Percentiles rank a stretch among this genome's conserved stretches.
Conservation (phyloP, 1,140 invertebrate species). For the Cardiocondyla obscurior region DNA sequence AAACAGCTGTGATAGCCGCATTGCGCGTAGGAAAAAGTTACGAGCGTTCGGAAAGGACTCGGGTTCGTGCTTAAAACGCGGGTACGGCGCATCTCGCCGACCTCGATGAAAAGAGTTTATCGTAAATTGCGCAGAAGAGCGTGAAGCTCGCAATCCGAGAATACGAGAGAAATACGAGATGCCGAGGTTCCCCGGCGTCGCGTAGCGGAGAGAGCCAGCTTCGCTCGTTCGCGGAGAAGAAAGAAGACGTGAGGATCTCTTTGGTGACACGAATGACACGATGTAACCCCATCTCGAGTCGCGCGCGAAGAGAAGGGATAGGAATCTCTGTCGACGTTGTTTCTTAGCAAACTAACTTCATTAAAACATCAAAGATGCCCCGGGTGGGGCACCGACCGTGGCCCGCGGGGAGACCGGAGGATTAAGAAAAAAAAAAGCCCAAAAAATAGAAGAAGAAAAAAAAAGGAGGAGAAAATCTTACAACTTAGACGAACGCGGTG, state of each 20-base stretch:
- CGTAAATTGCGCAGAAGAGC: background rate
- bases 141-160: conserved; percentile 40
- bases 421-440: too few species aligned
- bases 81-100: background rate
- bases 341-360: conserved; percentile 71
- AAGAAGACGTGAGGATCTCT: conserved; percentile 23
- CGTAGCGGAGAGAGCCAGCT: background rate
- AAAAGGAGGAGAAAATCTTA: background rate
- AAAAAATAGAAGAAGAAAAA: conserved; percentile 14
- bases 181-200: background rate
- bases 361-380: conserved; percentile 71
- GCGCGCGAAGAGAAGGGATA: background rate
- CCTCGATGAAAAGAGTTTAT: conserved; percentile 35
- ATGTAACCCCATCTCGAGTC: background rate
- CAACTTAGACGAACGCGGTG: background rate
- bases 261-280: conserved; percentile 23
- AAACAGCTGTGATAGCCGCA: background rate
- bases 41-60: background rate
- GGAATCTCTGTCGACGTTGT: conserved; percentile 52
- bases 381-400: background rate
- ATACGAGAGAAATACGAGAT: conserved; percentile 36
- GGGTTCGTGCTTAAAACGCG: conserved; percentile 1
- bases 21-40: background rate
- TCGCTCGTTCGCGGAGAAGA: background rate
- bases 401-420: background rate